Evolutionary conservation across 2,888 invertebrate species (phyloP).

Genomic region (Drosophila mulleri): DNA sequence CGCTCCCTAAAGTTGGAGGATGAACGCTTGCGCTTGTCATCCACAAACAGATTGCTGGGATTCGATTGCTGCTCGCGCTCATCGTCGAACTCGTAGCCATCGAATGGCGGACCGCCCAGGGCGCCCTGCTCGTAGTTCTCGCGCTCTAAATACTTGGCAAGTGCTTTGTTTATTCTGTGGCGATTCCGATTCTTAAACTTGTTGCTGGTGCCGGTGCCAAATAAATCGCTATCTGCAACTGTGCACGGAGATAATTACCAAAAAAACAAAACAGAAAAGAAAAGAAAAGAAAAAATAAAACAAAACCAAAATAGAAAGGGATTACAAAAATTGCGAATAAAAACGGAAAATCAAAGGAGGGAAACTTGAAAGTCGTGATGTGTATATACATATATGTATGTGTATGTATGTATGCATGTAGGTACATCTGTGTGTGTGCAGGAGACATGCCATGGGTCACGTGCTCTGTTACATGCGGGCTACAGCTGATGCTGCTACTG

Average conservation of each 20-base stretch:
- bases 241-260: constrained; percentile 30
- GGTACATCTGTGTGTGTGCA: constrained; percentile 3
- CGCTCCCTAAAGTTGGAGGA: constrained; percentile 84
- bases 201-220: constrained; percentile 67
- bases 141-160: constrained; percentile 83
- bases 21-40: constrained; percentile 81
- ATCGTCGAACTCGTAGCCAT: constrained; percentile 82
- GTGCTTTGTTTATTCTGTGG: constrained; percentile 83
- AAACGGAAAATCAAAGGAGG: constrained; percentile 8
- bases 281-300: constrained; percentile 40
- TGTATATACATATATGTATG: background rate
- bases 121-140: constrained; percentile 71
- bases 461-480: constrained; percentile 52
- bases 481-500: constrained; percentile 31
- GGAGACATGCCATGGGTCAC: constrained; percentile 36
- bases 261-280: too few relatives aligned
- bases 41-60: constrained; percentile 62
- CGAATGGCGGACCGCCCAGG: constrained; percentile 58
- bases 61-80: constrained; percentile 57
- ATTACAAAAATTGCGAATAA: background rate
- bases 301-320: background rate
- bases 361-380: constrained; percentile 29
- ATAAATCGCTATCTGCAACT: constrained; percentile 72
- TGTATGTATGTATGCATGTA: background rate
- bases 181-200: constrained; percentile 80